Conservation (phyloP, 2,797 vertebrate species). For the Euthynnus affinis region DNA sequence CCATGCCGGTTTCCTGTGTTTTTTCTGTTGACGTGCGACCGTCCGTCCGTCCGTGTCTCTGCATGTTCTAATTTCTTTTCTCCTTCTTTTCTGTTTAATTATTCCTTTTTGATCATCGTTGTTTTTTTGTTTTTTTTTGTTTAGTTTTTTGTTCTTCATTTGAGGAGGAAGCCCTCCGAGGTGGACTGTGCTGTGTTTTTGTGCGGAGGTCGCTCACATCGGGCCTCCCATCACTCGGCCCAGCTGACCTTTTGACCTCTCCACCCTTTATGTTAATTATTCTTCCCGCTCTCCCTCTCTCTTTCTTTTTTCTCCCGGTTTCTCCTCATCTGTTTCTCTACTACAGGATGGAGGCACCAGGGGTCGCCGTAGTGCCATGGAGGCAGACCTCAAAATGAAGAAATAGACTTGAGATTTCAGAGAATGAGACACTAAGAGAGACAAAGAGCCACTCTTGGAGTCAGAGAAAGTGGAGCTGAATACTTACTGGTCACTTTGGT, state of each 20-base stretch:
- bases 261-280: conserved; percentile 15
- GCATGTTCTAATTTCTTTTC: conserved; percentile 76
- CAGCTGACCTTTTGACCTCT: conserved; percentile 31
- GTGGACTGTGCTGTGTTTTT: conserved; percentile 71
- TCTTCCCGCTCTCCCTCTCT: conserved; percentile 5
- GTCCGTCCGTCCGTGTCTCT: conserved; percentile 57
- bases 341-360: conserved; percentile 97
- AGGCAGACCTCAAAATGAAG: conserved; percentile 99
- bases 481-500: conserved; percentile 36
- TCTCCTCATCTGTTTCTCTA: conserved; percentile 50
- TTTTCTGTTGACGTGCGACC: conserved; percentile 56
- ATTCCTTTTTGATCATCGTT: conserved; percentile 31
- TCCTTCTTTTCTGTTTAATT: conserved; percentile 47
- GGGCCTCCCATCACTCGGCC: conserved; percentile 49
- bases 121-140: too few relatives aligned
- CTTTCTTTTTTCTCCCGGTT: conserved; percentile 32
- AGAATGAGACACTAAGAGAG: conserved; percentile 1
- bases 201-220: conserved; percentile 32
- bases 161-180: conserved; percentile 68
- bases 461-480: conserved; percentile 34
- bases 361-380: conserved; percentile 98
- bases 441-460: conserved; percentile 16
- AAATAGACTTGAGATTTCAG: conserved; percentile 85
- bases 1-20: conserved; percentile 60
- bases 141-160: conserved; percentile 69